These are phyloP conservation scores for Andrena marginata DNA, from an alignment of 2,888 invertebrate genomes.

Conservation along the genomic window DNA sequence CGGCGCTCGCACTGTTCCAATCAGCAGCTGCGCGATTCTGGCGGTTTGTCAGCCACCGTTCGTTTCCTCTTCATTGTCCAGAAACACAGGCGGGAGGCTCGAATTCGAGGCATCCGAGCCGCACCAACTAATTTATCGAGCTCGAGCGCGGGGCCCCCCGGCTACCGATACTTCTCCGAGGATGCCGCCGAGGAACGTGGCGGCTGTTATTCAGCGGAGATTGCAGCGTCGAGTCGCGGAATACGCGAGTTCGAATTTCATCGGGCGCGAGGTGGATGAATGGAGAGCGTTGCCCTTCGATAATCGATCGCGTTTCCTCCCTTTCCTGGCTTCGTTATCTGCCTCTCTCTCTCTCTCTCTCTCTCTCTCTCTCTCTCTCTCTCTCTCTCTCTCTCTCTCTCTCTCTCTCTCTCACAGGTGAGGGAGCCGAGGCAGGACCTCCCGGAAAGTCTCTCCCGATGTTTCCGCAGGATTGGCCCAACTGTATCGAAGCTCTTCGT, in stretches of 20 bases:
- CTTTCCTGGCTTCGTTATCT: not conserved
- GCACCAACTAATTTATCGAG: conserved; percentile 37
- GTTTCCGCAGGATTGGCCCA: conserved; percentile 44
- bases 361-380: too few relatives aligned
- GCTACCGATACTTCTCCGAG: conserved; percentile 33
- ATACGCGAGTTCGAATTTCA: not conserved
- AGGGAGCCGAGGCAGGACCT: not conserved
- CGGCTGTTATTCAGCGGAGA: conserved; percentile 22
- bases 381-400: too few relatives aligned
- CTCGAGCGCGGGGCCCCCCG: not conserved
- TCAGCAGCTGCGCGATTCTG: conserved; percentile 31
- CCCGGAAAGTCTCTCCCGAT: conserved; percentile 8
- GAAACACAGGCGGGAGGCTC: conserved; percentile 16
- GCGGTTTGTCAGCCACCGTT: conserved; percentile 20
- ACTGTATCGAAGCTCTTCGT: conserved; percentile 28
- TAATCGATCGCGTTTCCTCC: conserved; percentile 21
- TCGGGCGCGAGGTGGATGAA: not conserved
- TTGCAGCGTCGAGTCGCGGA: not conserved
- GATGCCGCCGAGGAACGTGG: conserved; percentile 28
- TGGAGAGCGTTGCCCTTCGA: conserved; percentile 13
- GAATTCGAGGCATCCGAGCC: conserved; percentile 11
- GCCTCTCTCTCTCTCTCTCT: not conserved
- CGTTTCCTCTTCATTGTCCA: conserved; percentile 30
- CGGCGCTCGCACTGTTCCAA: conserved; percentile 16
- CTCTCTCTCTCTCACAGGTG: not conserved